Conservation (phyloP, 2,888 invertebrate species). For the Meliscaeva auricollis region DNA sequence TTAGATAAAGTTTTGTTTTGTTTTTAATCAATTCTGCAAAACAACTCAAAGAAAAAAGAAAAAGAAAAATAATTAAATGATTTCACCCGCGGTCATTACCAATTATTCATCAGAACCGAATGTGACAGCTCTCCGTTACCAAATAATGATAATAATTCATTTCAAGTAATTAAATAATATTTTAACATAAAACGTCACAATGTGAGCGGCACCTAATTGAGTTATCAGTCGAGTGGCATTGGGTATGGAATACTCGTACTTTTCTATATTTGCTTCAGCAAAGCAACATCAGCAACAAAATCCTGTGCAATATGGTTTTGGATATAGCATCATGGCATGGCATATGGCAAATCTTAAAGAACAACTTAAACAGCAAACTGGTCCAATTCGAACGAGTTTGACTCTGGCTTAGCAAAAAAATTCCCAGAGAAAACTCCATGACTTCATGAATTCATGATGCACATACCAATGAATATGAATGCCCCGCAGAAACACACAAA, state of each 20-base stretch:
- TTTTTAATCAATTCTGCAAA: no score
- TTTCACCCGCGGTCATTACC: conserved; percentile 64
- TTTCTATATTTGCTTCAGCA: no score
- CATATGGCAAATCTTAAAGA: conserved; percentile 17
- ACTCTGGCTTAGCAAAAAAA: conserved; percentile 1
- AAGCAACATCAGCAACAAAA: no score
- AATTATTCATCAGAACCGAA: conserved; percentile 64
- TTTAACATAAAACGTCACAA: conserved; percentile 51
- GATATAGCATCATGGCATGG: no score
- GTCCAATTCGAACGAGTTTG: conserved; percentile 62
- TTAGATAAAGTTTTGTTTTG: no score
- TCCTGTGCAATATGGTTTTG: conserved; percentile 66
- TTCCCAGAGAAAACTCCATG: conserved; percentile 46
- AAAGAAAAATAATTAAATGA: conserved; percentile 39
- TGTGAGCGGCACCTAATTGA: conserved; percentile 62
- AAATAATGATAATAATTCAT: conserved; percentile 54
- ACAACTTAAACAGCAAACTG: conserved; percentile 18
- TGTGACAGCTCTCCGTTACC: conserved; percentile 51
- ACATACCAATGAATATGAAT: conserved; percentile 14
- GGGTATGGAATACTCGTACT: neutral
- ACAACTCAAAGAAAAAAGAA: no score
- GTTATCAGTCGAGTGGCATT: conserved; percentile 56
- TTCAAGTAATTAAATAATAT: conserved; percentile 67
- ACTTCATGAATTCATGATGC: neutral
- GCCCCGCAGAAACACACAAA: conserved; percentile 51